These are phyloP conservation scores for Tenualosa ilisha DNA, from an alignment of 2,797 vertebrate genomes.

Conservation along the genomic window DNA sequence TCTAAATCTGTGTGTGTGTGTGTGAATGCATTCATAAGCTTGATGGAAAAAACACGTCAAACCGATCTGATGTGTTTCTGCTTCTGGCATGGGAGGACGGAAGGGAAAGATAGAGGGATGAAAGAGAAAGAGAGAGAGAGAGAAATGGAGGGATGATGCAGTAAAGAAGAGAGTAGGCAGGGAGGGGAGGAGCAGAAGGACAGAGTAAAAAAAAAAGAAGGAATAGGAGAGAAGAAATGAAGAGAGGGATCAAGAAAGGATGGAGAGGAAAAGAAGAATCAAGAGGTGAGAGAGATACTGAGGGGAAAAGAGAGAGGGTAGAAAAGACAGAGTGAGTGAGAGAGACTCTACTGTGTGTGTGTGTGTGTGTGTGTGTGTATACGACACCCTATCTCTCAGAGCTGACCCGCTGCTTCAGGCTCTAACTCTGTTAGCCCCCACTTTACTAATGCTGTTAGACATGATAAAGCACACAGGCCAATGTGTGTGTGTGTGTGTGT, in stretches of 20 bases:
- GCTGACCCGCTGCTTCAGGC: conserved; percentile 39
- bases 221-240: no score
- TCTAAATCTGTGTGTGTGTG: conserved; percentile 10
- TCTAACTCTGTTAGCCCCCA: conserved; percentile 74
- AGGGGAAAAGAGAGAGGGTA: conserved; percentile 49
- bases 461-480: conserved; percentile 62
- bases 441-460: conserved; percentile 78
- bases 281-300: background rate
- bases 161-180: no score
- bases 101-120: background rate
- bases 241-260: no score
- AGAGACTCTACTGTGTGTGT: conserved; percentile 15
- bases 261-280: no score
- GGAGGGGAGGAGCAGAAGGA: no score
- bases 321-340: background rate
- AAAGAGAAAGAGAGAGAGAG: no score
- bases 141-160: background rate
- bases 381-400: conserved; percentile 55
- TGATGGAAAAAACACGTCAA: background rate
- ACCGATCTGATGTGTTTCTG: no score
- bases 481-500: no score
- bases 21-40: background rate
- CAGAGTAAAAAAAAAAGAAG: no score
- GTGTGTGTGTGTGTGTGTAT: conserved; percentile 39
- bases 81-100: background rate